Conservation (phyloP, 2,113 vertebrate genomes). For the Cyanocitta stelleri region DNA sequence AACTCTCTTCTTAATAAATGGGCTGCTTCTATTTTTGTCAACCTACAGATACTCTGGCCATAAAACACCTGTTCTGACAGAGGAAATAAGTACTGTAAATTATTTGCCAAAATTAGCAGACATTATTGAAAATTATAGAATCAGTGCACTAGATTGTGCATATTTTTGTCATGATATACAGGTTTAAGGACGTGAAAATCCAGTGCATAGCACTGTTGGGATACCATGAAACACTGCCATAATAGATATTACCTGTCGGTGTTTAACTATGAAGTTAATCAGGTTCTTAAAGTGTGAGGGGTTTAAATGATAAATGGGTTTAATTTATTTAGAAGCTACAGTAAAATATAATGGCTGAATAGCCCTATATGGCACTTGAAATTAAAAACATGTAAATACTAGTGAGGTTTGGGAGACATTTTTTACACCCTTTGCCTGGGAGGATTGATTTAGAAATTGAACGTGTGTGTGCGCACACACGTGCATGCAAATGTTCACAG, state of each 20-base stretch:
- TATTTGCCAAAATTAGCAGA: conserved; percentile 46
- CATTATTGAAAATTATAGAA: conserved; percentile 45
- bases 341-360: conserved; percentile 2
- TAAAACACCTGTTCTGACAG: conserved; percentile 32
- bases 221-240: background rate
- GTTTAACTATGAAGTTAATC: conserved; percentile 38
- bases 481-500: background rate
- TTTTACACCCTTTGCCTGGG: conserved; percentile 8
- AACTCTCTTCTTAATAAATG: background rate
- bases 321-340: conserved; percentile 54
- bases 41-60: background rate
- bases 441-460: conserved; percentile 24
- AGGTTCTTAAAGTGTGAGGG: background rate
- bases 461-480: fast-evolving
- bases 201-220: background rate
- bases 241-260: background rate
- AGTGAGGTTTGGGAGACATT: background rate
- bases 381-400: conserved; percentile 51
- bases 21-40: background rate
- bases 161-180: background rate
- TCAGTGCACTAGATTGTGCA: background rate
- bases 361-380: conserved; percentile 42
- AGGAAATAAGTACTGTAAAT: conserved; percentile 40
- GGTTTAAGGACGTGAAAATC: background rate
- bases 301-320: conserved; percentile 44